These are phyloP conservation scores for Heterodera carotae DNA, from an alignment of 1,140 invertebrate genomes.

Conservation along the genomic window DNA sequence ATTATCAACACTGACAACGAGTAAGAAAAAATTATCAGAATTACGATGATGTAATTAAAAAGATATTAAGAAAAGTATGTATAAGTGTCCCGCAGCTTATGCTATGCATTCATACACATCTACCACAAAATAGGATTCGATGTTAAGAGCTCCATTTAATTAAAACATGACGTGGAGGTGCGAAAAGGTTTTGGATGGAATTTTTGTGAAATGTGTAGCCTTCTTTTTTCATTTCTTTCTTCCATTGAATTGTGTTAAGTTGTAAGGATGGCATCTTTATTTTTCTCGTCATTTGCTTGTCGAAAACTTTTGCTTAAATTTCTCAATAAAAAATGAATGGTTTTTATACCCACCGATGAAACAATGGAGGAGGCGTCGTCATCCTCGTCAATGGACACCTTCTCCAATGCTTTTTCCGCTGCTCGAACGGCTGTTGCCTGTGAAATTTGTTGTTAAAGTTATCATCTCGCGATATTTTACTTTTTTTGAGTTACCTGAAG, in stretches of 20 bases:
- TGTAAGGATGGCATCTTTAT: not conserved
- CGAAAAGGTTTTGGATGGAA: not conserved
- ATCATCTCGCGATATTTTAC: too few relatives aligned
- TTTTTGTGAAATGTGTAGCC: not conserved
- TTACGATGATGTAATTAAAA: not conserved
- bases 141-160: not conserved
- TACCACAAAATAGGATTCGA: not conserved
- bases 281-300: not conserved
- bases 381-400: constrained; percentile 48
- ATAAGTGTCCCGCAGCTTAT: not conserved
- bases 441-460: too few relatives aligned
- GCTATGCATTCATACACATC: not conserved
- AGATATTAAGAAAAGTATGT: not conserved
- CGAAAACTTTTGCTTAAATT: not conserved
- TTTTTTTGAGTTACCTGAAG: constrained; percentile 32
- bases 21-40: not conserved
- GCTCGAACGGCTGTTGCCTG: constrained; percentile 44
- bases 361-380: constrained; percentile 9
- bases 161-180: not conserved
- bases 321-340: not conserved
- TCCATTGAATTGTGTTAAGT: not conserved
- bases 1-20: too few relatives aligned
- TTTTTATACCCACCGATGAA: not conserved
- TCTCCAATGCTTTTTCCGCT: constrained; percentile 52
- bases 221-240: not conserved